Percentiles rank a stretch among this genome's conserved stretches.
Conservation (phyloP, 2,797 vertebrate genomes). For the Enoplosus armatus region DNA sequence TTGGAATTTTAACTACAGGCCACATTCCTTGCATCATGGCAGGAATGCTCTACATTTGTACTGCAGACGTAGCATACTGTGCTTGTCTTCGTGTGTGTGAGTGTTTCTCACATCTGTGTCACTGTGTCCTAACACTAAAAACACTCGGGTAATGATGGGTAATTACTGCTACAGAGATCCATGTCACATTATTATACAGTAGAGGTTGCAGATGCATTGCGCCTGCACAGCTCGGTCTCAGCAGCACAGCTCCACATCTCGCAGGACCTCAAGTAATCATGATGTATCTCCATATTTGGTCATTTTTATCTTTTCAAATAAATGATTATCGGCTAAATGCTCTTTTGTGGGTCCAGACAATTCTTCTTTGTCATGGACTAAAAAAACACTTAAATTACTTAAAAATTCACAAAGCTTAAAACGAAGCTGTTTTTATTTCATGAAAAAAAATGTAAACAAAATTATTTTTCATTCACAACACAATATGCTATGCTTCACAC, state of each 20-base stretch:
- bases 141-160: conserved; percentile 34
- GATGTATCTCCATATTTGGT: background rate
- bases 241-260: background rate
- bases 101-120: background rate
- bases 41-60: background rate
- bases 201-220: conserved; percentile 10
- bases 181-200: conserved; percentile 42
- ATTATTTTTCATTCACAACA: no score
- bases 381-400: background rate
- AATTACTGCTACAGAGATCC: conserved; percentile 50
- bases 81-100: background rate
- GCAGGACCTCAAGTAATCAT: background rate
- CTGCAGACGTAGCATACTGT: background rate
- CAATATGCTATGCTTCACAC: background rate
- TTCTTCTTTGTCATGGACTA: background rate
- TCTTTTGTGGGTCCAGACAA: background rate
- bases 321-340: background rate
- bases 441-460: no score
- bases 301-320: background rate
- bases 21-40: background rate
- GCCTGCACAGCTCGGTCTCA: background rate
- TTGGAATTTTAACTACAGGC: background rate
- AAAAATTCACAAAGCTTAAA: background rate
- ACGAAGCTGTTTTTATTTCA: background rate
- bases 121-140: conserved; percentile 11